Conservation (phyloP, 2,797 vertebrate genomes). For the Ctenochaetus hawaiiensis region DNA sequence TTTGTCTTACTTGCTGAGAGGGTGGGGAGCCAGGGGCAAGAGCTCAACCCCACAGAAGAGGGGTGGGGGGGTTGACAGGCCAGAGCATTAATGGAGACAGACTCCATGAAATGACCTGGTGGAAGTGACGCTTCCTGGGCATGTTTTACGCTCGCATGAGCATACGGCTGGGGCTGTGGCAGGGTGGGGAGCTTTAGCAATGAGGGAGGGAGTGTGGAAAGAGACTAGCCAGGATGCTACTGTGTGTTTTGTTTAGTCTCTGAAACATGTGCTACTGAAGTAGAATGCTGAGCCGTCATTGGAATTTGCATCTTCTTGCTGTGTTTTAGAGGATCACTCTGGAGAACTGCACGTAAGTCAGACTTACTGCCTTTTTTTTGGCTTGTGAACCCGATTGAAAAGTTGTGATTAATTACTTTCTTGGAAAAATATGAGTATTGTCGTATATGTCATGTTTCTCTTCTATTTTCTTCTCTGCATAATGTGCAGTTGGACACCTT, state of each 20-base stretch:
- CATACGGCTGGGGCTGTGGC: constrained; percentile 65
- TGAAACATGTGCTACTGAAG: constrained; percentile 70
- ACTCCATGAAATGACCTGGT: constrained; percentile 78
- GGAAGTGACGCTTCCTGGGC: constrained; percentile 79
- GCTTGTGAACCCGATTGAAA: constrained; percentile 25
- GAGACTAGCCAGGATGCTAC: constrained; percentile 67
- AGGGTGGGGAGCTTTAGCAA: constrained; percentile 60
- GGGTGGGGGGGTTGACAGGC: constrained; percentile 36
- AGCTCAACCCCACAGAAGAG: constrained; percentile 61
- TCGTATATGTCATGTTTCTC: not conserved
- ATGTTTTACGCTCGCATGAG: constrained; percentile 79
- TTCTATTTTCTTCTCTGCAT: not conserved
- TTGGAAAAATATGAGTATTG: not conserved
- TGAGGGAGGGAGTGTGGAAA: constrained; percentile 57
- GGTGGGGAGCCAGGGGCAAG: constrained; percentile 71
- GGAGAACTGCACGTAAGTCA: constrained; percentile 71
- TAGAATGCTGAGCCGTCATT: constrained; percentile 51
- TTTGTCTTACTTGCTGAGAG: constrained; percentile 79
- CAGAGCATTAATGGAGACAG: constrained; percentile 73
- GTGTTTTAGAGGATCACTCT: constrained; percentile 41
- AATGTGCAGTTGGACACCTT: not conserved
- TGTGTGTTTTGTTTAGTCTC: constrained; percentile 77
- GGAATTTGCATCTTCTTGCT: constrained; percentile 49
- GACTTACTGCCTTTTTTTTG: constrained; percentile 26
- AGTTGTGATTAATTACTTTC: constrained; percentile 39